A percentile compares a stretch with the other conserved stretches of the same genome.
Conservation (phyloP, 2,797 vertebrate species). For the Oryzias dopingdopingensis region DNA sequence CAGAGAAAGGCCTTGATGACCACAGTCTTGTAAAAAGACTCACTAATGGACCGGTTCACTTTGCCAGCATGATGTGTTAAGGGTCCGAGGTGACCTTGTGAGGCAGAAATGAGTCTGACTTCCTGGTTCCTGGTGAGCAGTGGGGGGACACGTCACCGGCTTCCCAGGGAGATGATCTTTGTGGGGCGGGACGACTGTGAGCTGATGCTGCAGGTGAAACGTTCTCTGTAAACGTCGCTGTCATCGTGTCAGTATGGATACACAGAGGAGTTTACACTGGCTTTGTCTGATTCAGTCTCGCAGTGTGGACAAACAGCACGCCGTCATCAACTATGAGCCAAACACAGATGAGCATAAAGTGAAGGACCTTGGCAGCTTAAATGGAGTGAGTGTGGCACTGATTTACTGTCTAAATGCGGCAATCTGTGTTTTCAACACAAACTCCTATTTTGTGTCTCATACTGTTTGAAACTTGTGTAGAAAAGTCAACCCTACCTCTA, state of each 20-base stretch:
- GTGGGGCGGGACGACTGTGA: constrained; percentile 98
- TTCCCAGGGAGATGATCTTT: constrained; percentile 98
- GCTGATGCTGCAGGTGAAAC: constrained; percentile 94
- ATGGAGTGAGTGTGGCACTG: constrained; percentile 85
- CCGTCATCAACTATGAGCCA: constrained; percentile 93
- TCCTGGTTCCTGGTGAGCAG: constrained; percentile 98
- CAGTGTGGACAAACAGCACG: constrained; percentile 98
- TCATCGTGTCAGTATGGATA: too few relatives aligned
- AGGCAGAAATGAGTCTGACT: constrained; percentile 90
- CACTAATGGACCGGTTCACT: neutral
- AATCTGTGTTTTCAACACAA: neutral
- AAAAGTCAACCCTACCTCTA: too few relatives aligned
- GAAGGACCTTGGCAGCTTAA: constrained; percentile 95
- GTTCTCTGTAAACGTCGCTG: constrained; percentile 3
- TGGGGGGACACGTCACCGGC: constrained; percentile 91
- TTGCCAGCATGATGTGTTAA: constrained; percentile 79
- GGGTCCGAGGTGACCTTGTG: constrained; percentile 48
- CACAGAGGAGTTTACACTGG: constrained; percentile 1
- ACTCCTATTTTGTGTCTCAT: neutral
- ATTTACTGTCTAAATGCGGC: neutral
- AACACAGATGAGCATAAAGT: constrained; percentile 89
- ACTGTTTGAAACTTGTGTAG: too few relatives aligned
- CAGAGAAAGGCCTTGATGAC: constrained; percentile 1
- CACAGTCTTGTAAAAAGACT: neutral
- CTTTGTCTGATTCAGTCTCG: constrained; percentile 82